Percentiles rank a stretch among this genome's conserved stretches.
These are phyloP conservation scores for Trichechus manatus DNA, from an alignment of 2,113 vertebrate species.

Conservation along the genomic window DNA sequence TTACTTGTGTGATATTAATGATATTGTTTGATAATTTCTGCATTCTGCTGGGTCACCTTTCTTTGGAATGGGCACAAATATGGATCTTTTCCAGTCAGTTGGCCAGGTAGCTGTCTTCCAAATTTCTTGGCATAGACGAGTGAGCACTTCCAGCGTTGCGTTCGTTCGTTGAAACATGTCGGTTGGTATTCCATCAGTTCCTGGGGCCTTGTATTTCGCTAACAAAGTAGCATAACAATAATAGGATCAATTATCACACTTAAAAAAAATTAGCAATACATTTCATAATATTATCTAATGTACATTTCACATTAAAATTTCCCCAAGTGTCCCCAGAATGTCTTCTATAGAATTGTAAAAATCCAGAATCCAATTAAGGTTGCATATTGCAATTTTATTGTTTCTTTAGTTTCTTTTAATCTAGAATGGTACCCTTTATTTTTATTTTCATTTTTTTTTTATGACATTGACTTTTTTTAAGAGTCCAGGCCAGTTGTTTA, in stretches of 20 bases:
- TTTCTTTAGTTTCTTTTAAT: neutral
- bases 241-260: neutral
- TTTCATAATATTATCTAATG: constrained; percentile 25
- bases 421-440: neutral
- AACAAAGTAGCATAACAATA: neutral
- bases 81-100: too few species aligned
- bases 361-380: neutral
- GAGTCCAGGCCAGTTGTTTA: neutral
- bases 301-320: constrained; percentile 1
- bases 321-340: neutral
- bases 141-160: too few species aligned
- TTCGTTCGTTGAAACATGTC: too few species aligned
- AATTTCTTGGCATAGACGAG: too few species aligned
- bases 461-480: neutral
- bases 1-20: too few species aligned
- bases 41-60: too few species aligned
- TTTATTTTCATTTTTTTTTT: neutral
- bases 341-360: neutral
- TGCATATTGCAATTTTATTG: neutral
- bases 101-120: too few species aligned
- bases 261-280: neutral
- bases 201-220: too few species aligned
- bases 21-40: too few species aligned
- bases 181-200: too few species aligned
- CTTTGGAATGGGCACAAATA: too few species aligned